Conservation (phyloP, 2,113 vertebrate genomes). For the Bungarus multicinctus region DNA sequence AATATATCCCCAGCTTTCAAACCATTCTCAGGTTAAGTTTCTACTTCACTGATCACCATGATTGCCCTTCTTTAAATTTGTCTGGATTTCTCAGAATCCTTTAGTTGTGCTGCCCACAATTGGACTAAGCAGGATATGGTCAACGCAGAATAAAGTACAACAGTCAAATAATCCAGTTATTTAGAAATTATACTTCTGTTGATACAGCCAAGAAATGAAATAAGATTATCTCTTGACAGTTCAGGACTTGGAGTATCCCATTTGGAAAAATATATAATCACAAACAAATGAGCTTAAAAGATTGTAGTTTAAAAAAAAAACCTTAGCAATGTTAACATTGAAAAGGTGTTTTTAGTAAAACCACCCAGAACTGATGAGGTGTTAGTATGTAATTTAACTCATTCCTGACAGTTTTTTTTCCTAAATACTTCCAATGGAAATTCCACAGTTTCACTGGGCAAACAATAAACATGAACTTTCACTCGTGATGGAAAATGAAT, state of each 20-base stretch:
- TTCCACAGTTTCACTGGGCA: conserved; percentile 1
- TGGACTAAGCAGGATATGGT: background rate
- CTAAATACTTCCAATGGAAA: conserved; percentile 1
- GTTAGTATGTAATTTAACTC: conserved; percentile 16
- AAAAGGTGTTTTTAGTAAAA: background rate
- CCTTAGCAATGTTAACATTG: background rate
- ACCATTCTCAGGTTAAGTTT: background rate
- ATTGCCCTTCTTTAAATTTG: background rate
- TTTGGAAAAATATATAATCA: background rate
- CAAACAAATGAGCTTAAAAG: background rate
- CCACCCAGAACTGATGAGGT: conserved; percentile 1
- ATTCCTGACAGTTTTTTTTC: background rate
- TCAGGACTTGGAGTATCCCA: background rate
- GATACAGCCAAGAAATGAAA: background rate
- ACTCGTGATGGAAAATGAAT: background rate
- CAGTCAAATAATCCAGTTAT: background rate
- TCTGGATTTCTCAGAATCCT: background rate
- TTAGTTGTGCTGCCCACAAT: background rate
- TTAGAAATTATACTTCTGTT: background rate
- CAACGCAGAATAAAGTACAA: background rate
- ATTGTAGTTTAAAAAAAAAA: background rate
- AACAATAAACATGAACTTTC: conserved; percentile 15
- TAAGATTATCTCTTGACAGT: background rate
- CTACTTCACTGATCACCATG: background rate
- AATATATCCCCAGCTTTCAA: background rate